Evolutionary conservation across 2,113 vertebrate genomes (phyloP).

Genomic region (Hyla sarda): DNA sequence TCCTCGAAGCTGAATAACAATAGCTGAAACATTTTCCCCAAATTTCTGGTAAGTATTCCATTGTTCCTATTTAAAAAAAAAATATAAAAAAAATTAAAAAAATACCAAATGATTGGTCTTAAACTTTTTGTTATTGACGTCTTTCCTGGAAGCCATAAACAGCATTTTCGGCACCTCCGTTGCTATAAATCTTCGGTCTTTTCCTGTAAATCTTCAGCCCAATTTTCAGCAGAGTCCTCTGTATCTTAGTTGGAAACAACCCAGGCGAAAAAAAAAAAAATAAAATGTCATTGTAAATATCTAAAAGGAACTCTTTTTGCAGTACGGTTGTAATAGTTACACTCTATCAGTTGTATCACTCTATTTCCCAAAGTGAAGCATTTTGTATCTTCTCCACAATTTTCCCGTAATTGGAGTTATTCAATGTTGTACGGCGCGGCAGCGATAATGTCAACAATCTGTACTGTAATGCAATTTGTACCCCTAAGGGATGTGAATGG

Average conservation of each 20-base stretch:
- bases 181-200: neutral
- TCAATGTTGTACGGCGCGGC: slow-evolving; percentile 1
- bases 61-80: too few relatives aligned
- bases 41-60: too few relatives aligned
- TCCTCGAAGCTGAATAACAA: too few relatives aligned
- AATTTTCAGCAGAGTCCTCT: neutral
- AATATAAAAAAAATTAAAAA: too few relatives aligned
- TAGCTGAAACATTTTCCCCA: too few relatives aligned
- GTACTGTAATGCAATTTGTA: slow-evolving; percentile 38
- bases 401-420: slow-evolving; percentile 4
- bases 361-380: neutral
- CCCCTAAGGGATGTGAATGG: slow-evolving; percentile 32
- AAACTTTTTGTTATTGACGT: neutral
- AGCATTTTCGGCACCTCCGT: neutral
- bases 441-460: slow-evolving; percentile 29
- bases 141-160: neutral
- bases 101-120: neutral
- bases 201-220: neutral
- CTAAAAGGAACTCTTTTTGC: neutral
- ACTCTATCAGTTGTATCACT: neutral
- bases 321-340: neutral
- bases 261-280: too few relatives aligned
- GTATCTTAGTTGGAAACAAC: neutral
- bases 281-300: neutral
- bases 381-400: slow-evolving; percentile 13